Base-by-base conservation (phyloP, 2,113 vertebrate genomes). In the Physeter macrocephalus region DNA sequence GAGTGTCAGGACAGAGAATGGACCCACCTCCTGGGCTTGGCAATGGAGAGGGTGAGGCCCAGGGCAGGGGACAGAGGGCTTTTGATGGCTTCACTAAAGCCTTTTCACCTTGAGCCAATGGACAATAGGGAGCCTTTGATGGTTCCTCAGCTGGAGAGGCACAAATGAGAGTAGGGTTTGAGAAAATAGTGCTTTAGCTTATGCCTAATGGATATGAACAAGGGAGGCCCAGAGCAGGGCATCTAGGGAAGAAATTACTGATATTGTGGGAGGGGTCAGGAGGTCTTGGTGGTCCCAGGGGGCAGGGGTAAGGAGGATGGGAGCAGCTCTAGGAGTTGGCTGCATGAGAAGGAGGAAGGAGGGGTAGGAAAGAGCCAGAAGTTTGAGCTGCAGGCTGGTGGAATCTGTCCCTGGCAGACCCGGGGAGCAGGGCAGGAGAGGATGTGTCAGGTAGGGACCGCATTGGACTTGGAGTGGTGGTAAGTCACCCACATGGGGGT, bases 171-270 rank as follows among this genome's bases (percentile, higher is more conserved):
- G 27, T n/a, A 11, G 41, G n/a, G 49, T 69, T 46, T 46, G 94
- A 72, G 71, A 12, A 69, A 67, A 6, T 1, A 8, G 11, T 31
- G 54, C 54, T 91, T 25, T 39, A 21, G 39, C n/a, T 4, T 54
- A 9, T 14, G 52, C 29, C 62, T 23, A 2, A 23, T 25, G 57
- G 49, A 7, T 25, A 3, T 1, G 11, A 36, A 14, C 1, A 5
- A 12, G 36, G 66, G 74, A 87, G 69, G 14, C 46, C 77, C 78
- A n/a, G 59, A 43, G 74, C 66, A 41, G 74, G 17, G 39, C 18
- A 3, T 17, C 41, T 5, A 3, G 20, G 54, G 39, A 17, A 57
- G 83, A 69, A 49, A 29, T 49, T 6, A 7, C 54, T 2, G 39
- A 31, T 14, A 1, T 6, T 25, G 14, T 34, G 10, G 21, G 0